Evolutionary conservation across 1,140 invertebrate species (phyloP), one percentile per base, ranked within the genome.

Genomic region (Riptortus pedestris): DNA sequence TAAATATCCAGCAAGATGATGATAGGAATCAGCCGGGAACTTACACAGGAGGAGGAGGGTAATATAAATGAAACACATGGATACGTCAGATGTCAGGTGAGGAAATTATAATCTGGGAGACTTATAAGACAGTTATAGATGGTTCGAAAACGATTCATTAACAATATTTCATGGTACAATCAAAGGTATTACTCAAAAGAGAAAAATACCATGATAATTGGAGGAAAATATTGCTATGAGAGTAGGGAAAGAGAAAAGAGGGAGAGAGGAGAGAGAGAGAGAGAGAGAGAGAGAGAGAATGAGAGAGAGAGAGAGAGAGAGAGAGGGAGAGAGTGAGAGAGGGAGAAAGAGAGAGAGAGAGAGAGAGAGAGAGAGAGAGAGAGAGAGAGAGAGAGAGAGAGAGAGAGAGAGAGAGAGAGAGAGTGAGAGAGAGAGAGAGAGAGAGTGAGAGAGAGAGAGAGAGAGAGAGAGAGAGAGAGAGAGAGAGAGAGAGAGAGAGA

Each of bases 401-500:
- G 31, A 62, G 43, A 48, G 61, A 27, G 43, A 33, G 47, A 52
- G 43, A 62, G 47, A 62, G 61, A 33, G 22, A 28, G 38, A 62
- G 61, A 55, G 47, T 55, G 43, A 63, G 62, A 63, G 20, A 52
- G 27, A 63, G 20, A 55, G 27, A 28, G 47, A 28, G 62, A 52
- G 43, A 63, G 62, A 43, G 22, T 26, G 31, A 47, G 31, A 52
- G 26, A 28, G 61, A 29, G 22, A 31, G 31, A 52, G 43, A 29
- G 29, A 31, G 31, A 51, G 61, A 52, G 43, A 62, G 31, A 33
- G 61, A 51, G 61, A 62, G 47, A 47, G 31, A 62, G 43, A 48
- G 61, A 27, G 43, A 33, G 47, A 52, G 43, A 62, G 47, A 62
- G 61, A 33, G 22, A 28, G 38, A 62, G 61, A 55, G 47, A 62